These are phyloP conservation scores for Metopia argyrocephala DNA, from an alignment of 2,888 invertebrate genomes.

Conservation along the genomic window DNA sequence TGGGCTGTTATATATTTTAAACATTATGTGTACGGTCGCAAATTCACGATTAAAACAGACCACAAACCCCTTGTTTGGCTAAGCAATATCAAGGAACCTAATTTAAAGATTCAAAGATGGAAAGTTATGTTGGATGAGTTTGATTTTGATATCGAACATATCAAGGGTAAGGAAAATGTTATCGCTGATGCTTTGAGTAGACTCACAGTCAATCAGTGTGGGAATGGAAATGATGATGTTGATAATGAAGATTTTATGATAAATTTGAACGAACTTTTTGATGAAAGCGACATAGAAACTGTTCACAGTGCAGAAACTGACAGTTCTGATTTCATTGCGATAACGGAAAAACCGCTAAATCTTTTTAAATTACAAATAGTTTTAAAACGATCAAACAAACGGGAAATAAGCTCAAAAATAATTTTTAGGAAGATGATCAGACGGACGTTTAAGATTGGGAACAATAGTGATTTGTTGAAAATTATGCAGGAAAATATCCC, in stretches of 20 bases:
- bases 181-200: conserved; percentile 40
- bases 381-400: background rate
- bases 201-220: background rate
- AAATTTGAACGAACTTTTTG: conserved; percentile 40
- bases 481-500: conserved; percentile 8
- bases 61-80: conserved; percentile 4
- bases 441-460: background rate
- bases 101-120: conserved; percentile 39
- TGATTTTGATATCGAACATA: conserved; percentile 34
- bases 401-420: no score
- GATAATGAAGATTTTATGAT: conserved; percentile 20
- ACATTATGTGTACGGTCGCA: background rate
- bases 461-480: conserved; percentile 7
- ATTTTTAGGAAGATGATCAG: conserved; percentile 21
- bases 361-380: background rate
- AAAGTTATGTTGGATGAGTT: conserved; percentile 36
- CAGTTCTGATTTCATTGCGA: background rate
- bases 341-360: background rate
- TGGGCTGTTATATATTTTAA: background rate
- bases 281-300: conserved; percentile 28
- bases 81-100: conserved; percentile 22
- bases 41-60: background rate
- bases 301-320: conserved; percentile 36
- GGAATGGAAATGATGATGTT: background rate
- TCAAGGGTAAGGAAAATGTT: conserved; percentile 48